Evolutionary conservation across 1,140 invertebrate species (phyloP).

Genomic region (Diabrotica virgifera): DNA sequence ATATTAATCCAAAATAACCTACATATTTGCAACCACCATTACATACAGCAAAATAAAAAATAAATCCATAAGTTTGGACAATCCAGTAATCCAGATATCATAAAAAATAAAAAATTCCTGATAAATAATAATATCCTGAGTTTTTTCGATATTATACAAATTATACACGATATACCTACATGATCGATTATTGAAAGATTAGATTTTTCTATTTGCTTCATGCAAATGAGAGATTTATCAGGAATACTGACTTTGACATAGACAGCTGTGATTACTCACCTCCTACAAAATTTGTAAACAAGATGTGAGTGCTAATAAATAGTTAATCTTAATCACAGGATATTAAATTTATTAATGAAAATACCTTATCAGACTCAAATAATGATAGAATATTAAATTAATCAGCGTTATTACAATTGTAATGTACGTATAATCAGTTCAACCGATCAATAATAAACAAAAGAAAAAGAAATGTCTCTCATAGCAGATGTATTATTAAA

Average conservation of each 20-base stretch:
- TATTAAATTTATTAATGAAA: background rate
- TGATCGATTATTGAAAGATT: too few species aligned
- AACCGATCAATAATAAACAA: background rate
- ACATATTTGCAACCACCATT: too few species aligned
- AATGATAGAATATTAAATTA: background rate
- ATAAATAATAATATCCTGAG: too few species aligned
- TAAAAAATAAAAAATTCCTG: too few species aligned
- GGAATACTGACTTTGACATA: background rate
- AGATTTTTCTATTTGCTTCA: too few species aligned
- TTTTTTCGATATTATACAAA: too few species aligned
- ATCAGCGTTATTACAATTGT: background rate
- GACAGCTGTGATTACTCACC: background rate
- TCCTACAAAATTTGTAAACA: background rate
- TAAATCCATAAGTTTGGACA: too few species aligned
- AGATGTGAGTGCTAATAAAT: background rate
- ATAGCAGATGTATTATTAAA: conserved; percentile 16
- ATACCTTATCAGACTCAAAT: background rate
- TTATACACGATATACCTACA: too few species aligned
- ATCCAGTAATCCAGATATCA: too few species aligned
- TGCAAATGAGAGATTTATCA: background rate
- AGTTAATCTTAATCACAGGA: background rate
- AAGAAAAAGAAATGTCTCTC: conserved; percentile 4
- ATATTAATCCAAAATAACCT: too few species aligned
- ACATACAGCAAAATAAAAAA: too few species aligned
- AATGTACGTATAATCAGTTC: background rate